Evolutionary conservation across 37 sponge, comb jelly and placozoan genomes (phyloP), one percentile per base, ranked within the genome.

Genomic region (Ianthella basta): DNA sequence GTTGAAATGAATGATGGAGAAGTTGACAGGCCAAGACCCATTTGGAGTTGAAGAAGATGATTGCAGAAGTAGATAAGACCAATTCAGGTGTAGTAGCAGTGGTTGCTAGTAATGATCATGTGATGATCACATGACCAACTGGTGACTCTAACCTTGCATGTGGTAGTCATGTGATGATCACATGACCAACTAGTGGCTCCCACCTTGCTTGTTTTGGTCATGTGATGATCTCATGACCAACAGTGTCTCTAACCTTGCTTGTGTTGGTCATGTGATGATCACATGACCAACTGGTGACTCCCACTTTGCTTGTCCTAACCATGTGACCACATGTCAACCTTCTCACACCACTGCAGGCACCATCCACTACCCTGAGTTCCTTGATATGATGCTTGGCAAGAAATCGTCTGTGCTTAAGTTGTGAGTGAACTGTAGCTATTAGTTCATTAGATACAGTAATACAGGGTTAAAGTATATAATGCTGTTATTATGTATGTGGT

Each of bases 1-100:
- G 80, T 80, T 97, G 73, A 94, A 94, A 73, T 84, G 95, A 86
- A 97, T 97, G 97, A 97, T 97, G 97, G 97, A 97, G 91, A 97
- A 91, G 64, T 83, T 97, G 30, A 35, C 95, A 97, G 79, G 95
- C 95, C 20, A 97, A 97, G 86, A 97, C 95, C 24, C 97, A 97
- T 61, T 84, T 97, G 60, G 94, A 97, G 38, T 80, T 97, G 73
- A 97, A 97, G 86, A 97, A 97, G 83, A 97, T 97, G 97, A 97
- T 97, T 60, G 92, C 92, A 10, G 97, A 97, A 60, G 97, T 97
- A 36, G 97, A 97, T 77, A 90, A 82, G 18, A 97, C 61, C 67
- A 92, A 94, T 67, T 90, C 95, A 33, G 94, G 93, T 92, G 75
- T n/a, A n/a, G n/a, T n/a, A n/a, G n/a, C 38, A 5, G 5, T 63